A percentile compares a stretch with the other conserved stretches of the same genome.
Evolutionary conservation across 1,140 invertebrate species (phyloP).

Genomic region (Oryctes rhinoceros): DNA sequence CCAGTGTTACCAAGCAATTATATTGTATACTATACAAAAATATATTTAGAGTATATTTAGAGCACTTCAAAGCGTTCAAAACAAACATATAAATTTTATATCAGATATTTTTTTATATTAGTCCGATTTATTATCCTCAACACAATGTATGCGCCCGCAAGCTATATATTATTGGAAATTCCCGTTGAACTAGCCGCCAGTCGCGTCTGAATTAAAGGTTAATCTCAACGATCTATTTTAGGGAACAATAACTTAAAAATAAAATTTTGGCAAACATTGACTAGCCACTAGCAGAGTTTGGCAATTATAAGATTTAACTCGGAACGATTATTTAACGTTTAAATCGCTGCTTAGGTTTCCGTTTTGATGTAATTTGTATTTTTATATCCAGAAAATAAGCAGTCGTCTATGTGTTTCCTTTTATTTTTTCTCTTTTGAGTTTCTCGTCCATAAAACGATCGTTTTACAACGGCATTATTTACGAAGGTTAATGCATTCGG

Average conservation of each 20-base stretch:
- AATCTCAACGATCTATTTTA: conserved; percentile 23
- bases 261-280: conserved; percentile 12
- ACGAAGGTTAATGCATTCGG: too few species aligned
- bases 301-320: conserved; percentile 19
- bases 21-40: too few species aligned
- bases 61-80: too few species aligned
- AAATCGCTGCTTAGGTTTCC: background rate
- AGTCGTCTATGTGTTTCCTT: too few species aligned
- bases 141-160: background rate
- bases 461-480: too few species aligned
- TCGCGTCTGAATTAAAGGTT: conserved; percentile 19
- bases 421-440: too few species aligned
- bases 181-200: background rate
- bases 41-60: too few species aligned
- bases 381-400: background rate
- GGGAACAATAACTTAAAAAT: conserved; percentile 32
- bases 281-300: conserved; percentile 6
- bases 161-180: conserved; percentile 6
- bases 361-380: conserved; percentile 15
- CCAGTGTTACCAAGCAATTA: too few species aligned
- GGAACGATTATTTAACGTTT: conserved; percentile 25
- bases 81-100: too few species aligned
- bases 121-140: too few species aligned
- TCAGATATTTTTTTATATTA: too few species aligned
- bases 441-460: too few species aligned